phyloP scores from a whole-genome alignment of 2,888 invertebrate genomes.

The Nomada hirtipes region DNA sequence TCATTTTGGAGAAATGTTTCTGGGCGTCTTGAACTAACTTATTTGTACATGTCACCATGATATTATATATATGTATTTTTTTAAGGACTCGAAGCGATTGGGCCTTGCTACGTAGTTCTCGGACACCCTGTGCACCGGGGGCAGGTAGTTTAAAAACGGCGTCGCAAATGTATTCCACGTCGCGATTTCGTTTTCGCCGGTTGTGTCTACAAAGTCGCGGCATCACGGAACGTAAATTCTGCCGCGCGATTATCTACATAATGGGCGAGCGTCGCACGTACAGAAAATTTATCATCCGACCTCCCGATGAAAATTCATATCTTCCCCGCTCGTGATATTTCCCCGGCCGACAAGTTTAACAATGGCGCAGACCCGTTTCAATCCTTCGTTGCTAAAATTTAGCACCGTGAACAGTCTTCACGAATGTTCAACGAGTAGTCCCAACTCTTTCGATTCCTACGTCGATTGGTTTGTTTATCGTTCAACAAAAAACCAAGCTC shows the following conservation, averaged over 20 bases:
- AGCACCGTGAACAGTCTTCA: too few relatives aligned
- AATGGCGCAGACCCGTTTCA: not conserved
- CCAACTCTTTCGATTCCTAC: too few relatives aligned
- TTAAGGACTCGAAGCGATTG: too few relatives aligned
- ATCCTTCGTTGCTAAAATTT: not conserved
- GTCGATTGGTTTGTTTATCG: too few relatives aligned
- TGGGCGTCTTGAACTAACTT: too few relatives aligned
- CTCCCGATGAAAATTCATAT: constrained; percentile 61
- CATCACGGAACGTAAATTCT: constrained; percentile 56
- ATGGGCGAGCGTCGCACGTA: constrained; percentile 45
- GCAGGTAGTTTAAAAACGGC: constrained; percentile 47
- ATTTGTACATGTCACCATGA: too few relatives aligned
- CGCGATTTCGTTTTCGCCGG: constrained; percentile 52
- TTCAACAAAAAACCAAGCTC: too few relatives aligned
- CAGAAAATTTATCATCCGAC: constrained; percentile 55
- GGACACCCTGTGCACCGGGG: not conserved
- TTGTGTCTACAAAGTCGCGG: constrained; percentile 43
- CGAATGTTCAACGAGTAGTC: too few relatives aligned
- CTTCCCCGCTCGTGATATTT: constrained; percentile 26
- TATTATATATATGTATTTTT: too few relatives aligned
- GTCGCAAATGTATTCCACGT: constrained; percentile 63
- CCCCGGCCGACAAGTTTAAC: not conserved
- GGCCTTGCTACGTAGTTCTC: too few relatives aligned
- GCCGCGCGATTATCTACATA: constrained; percentile 58
- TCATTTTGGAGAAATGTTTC: too few relatives aligned